These are phyloP conservation scores for Caradrina clavipalpis DNA, from an alignment of 2,888 invertebrate genomes.

Conservation along the genomic window DNA sequence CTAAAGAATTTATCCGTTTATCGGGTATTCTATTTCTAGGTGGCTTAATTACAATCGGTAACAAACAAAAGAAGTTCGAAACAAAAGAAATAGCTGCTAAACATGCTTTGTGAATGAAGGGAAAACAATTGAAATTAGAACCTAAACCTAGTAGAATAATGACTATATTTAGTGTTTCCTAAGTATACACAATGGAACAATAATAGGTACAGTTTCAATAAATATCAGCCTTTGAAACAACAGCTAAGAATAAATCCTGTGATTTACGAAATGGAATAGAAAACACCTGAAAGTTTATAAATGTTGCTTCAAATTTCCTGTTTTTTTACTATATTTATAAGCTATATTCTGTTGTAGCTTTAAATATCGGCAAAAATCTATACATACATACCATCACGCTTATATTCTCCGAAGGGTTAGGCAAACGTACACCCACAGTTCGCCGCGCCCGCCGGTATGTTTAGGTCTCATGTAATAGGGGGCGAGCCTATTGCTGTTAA, in stretches of 20 bases:
- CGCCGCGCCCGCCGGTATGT: no score
- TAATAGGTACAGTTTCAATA: background rate
- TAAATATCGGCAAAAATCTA: no score
- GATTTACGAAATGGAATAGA: background rate
- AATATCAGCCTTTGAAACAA: background rate
- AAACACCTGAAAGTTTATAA: background rate
- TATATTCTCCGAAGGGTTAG: no score
- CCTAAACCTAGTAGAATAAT: background rate
- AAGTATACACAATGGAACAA: background rate
- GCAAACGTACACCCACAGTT: no score
- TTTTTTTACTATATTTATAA: no score
- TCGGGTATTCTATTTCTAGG: background rate
- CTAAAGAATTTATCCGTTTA: background rate
- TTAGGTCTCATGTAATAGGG: no score
- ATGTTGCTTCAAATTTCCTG: no score
- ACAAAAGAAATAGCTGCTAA: background rate
- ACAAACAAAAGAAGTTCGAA: background rate
- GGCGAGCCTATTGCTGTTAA: no score
- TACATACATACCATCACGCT: no score
- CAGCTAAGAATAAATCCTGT: background rate
- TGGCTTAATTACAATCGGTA: background rate
- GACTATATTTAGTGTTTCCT: background rate
- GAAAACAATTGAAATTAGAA: constrained; percentile 2
- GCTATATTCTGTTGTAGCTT: no score
- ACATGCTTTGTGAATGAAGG: background rate